Conservation (phyloP, 2,797 vertebrate genomes). For the Enoplosus armatus region DNA sequence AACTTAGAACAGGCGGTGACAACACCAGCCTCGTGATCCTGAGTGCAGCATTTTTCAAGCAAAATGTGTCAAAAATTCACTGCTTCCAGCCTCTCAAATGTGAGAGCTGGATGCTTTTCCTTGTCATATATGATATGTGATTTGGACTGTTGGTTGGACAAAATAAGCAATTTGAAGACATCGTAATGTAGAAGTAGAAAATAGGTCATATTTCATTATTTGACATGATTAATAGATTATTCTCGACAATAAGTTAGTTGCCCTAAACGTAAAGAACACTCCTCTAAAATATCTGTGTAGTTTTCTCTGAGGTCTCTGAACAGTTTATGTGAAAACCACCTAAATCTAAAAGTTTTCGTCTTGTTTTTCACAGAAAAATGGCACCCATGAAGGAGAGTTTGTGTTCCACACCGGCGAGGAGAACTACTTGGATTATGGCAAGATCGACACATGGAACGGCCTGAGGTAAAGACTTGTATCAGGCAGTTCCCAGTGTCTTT, state of each 20-base stretch:
- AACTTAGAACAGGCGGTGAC: not conserved
- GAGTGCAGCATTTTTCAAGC: conserved; percentile 5
- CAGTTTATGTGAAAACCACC: not conserved
- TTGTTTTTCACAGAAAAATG: conserved; percentile 84
- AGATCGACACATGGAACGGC: conserved; percentile 89
- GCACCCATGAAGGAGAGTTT: conserved; percentile 88
- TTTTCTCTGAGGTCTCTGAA: conserved; percentile 8
- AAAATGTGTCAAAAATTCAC: not conserved
- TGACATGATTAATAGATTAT: not conserved
- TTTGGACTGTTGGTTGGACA: not conserved
- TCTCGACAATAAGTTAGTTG: not conserved
- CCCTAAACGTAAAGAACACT: not conserved
- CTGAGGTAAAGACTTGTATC: conserved; percentile 78
- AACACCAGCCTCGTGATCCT: conserved; percentile 27
- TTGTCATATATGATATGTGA: not conserved
- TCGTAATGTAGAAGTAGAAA: not conserved
- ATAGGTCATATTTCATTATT: not conserved
- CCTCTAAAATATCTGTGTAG: not conserved
- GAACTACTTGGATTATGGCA: conserved; percentile 88
- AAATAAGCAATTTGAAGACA: not conserved
- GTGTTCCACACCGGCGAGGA: conserved; percentile 87
- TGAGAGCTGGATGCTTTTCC: not conserved
- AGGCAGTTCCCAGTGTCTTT: not conserved
- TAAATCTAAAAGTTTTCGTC: not conserved
- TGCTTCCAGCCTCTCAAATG: not conserved